Evolutionary conservation across 2,797 vertebrate genomes (phyloP).

Genomic region (Erpetoichthys calabaricus): DNA sequence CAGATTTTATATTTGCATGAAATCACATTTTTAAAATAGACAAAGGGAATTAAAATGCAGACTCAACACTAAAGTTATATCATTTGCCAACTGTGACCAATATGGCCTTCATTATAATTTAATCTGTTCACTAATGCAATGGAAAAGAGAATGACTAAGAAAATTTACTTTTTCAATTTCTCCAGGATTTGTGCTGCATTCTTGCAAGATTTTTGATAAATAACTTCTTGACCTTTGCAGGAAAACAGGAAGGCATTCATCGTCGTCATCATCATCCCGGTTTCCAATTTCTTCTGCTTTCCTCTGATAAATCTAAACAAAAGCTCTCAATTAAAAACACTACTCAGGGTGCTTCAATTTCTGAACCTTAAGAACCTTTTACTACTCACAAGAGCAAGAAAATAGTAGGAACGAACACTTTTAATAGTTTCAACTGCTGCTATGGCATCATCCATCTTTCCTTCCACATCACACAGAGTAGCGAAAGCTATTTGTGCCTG

Average conservation of each 20-base stretch:
- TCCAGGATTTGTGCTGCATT: slow-evolving; percentile 52
- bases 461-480: slow-evolving; percentile 75
- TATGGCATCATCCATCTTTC: slow-evolving; percentile 79
- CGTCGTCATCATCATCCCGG: slow-evolving; percentile 62
- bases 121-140: neutral
- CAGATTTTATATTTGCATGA: neutral
- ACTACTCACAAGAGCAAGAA: slow-evolving; percentile 72
- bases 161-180: slow-evolving; percentile 61
- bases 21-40: slow-evolving; percentile 8
- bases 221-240: slow-evolving; percentile 70
- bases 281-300: slow-evolving; percentile 80
- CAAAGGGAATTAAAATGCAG: neutral
- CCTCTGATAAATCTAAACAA: slow-evolving; percentile 75
- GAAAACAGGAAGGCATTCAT: slow-evolving; percentile 28
- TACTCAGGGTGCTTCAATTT: too few species aligned
- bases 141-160: neutral
- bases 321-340: too few species aligned
- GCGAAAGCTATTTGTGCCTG: slow-evolving; percentile 70
- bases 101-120: too few species aligned
- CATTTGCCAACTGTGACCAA: too few species aligned
- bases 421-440: slow-evolving; percentile 73
- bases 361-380: neutral
- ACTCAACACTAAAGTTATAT: neutral
- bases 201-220: slow-evolving; percentile 65
- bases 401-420: slow-evolving; percentile 74